Conservation (phyloP, 2,113 vertebrate genomes). For the Capreolus pygargus region DNA sequence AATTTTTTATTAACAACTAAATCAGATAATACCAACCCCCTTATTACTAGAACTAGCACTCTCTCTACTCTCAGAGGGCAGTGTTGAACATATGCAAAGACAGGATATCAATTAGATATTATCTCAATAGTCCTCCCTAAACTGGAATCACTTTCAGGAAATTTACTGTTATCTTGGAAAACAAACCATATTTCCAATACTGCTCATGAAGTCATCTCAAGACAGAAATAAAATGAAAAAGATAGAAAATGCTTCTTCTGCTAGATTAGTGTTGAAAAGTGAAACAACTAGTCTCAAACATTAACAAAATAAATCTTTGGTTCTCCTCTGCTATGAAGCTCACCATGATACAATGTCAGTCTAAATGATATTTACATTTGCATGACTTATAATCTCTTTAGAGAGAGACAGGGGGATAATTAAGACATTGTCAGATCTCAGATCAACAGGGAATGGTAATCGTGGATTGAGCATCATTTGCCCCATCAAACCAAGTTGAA, state of each 20-base stretch:
- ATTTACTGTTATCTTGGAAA: neutral
- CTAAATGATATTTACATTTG: neutral
- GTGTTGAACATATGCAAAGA: neutral
- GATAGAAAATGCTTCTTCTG: neutral
- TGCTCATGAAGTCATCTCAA: neutral
- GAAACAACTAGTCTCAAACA: neutral
- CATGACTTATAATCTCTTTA: neutral
- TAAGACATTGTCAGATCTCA: neutral
- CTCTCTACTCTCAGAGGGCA: neutral
- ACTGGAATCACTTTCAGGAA: neutral
- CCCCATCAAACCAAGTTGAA: neutral
- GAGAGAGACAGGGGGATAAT: slow-evolving; percentile 2
- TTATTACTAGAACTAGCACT: neutral
- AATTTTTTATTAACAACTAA: neutral
- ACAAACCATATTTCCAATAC: neutral
- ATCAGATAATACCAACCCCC: neutral
- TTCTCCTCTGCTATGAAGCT: neutral
- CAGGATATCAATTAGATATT: neutral
- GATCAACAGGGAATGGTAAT: neutral
- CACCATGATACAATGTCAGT: neutral
- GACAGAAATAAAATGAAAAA: neutral
- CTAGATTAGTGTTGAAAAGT: neutral
- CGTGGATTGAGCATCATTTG: neutral
- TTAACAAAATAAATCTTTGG: neutral
- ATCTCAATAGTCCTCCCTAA: neutral